Conservation (phyloP, 2,113 vertebrate genomes). For the Actenoides hombroni region DNA sequence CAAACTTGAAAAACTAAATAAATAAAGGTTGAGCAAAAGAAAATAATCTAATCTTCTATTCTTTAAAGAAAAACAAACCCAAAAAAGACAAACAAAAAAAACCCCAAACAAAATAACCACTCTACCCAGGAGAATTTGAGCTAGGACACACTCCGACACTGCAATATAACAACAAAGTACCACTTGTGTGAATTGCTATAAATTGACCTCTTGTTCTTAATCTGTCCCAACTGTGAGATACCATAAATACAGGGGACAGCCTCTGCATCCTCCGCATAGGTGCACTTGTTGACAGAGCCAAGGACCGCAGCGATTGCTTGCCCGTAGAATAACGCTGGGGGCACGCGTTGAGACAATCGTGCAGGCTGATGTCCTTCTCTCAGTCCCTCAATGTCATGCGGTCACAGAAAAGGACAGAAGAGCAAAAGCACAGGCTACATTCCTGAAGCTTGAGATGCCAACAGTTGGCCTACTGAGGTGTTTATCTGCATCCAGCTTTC, state of each 20-base stretch:
- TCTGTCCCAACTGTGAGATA: conserved; percentile 1
- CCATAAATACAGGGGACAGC: neutral
- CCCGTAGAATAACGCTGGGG: neutral
- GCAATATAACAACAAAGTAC: neutral
- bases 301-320: neutral
- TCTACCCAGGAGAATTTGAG: neutral
- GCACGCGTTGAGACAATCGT: neutral
- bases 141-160: neutral
- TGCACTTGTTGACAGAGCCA: neutral
- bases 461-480: neutral
- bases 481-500: neutral
- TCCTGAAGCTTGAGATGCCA: neutral
- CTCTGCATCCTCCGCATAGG: neutral
- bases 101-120: neutral
- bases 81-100: neutral
- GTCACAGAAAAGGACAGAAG: neutral
- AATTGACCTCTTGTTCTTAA: conserved; percentile 31
- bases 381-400: neutral
- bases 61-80: neutral
- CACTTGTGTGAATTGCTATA: neutral
- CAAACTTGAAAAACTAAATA: neutral
- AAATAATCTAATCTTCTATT: neutral
- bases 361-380: neutral
- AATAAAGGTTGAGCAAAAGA: neutral
- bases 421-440: neutral